Evolutionary conservation across 2,888 invertebrate species (phyloP).

Genomic region (Stenolophus ochropezus): DNA sequence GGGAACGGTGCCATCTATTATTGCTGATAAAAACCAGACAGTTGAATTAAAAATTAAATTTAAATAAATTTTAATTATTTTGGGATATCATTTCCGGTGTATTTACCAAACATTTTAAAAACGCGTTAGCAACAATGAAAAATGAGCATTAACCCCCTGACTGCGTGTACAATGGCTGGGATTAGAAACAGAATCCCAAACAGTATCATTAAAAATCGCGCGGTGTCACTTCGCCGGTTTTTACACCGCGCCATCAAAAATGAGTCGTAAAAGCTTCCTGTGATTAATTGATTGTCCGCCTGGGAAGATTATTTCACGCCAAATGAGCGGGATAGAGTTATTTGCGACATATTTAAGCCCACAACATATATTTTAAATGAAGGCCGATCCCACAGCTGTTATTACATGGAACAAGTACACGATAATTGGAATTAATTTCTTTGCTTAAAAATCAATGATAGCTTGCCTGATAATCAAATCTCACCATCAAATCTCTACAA

Average conservation of each 20-base stretch:
- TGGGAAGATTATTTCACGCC: background rate
- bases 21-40: constrained; percentile 24
- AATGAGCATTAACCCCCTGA: constrained; percentile 50
- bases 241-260: constrained; percentile 36
- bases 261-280: constrained; percentile 48
- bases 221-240: constrained; percentile 2
- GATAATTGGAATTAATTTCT: too few relatives aligned
- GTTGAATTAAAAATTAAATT: too few relatives aligned
- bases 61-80: too few relatives aligned
- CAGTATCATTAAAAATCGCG: constrained; percentile 55
- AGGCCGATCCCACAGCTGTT: too few relatives aligned
- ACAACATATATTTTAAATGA: background rate
- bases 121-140: constrained; percentile 54
- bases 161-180: constrained; percentile 28
- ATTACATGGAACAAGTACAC: too few relatives aligned
- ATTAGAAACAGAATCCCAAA: constrained; percentile 57
- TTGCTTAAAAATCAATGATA: too few relatives aligned
- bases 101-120: constrained; percentile 47
- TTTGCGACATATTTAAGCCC: background rate
- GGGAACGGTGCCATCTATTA: constrained; percentile 29
- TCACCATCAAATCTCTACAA: too few relatives aligned
- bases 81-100: too few relatives aligned
- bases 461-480: too few relatives aligned
- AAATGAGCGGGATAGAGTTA: background rate
- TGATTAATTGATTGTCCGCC: constrained; percentile 47